Percentiles rank a stretch among this genome's conserved stretches.
Conservation (phyloP, 2,797 vertebrate genomes). For the Heliangelus exortis region DNA sequence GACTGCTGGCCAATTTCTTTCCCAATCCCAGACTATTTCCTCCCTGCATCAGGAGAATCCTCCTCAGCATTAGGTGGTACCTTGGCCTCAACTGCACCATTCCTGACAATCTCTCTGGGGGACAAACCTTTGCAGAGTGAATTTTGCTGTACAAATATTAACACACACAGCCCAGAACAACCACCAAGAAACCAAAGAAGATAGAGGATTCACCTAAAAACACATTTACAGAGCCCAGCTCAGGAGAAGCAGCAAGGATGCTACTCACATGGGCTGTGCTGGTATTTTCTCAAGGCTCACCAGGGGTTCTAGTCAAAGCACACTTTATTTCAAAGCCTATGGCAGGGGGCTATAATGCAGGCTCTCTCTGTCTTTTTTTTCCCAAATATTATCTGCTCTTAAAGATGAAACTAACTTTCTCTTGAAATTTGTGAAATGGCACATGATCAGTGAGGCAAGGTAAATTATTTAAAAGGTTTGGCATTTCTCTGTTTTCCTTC, state of each 20-base stretch:
- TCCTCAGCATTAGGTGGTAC: not conserved
- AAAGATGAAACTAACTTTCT: not conserved
- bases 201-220: not conserved
- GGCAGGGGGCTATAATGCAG: not conserved
- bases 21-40: not conserved
- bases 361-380: not conserved
- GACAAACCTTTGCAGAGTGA: not conserved
- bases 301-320: not conserved
- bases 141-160: not conserved
- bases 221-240: rapidly evolving
- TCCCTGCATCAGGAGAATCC: not conserved
- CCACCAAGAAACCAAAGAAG: not conserved
- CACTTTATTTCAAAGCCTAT: not conserved
- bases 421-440: conserved; percentile 2
- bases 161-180: not conserved
- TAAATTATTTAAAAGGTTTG: not conserved
- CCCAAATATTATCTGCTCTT: not conserved
- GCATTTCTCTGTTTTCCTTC: not conserved
- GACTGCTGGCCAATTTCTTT: not conserved
- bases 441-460: not conserved
- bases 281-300: not conserved
- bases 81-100: not conserved
- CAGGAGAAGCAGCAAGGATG: not conserved
- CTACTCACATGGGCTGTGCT: not conserved
- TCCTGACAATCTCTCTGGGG: not conserved